Evolutionary conservation across 1,140 invertebrate species (phyloP).

Genomic region (Caerostris extrusa): DNA sequence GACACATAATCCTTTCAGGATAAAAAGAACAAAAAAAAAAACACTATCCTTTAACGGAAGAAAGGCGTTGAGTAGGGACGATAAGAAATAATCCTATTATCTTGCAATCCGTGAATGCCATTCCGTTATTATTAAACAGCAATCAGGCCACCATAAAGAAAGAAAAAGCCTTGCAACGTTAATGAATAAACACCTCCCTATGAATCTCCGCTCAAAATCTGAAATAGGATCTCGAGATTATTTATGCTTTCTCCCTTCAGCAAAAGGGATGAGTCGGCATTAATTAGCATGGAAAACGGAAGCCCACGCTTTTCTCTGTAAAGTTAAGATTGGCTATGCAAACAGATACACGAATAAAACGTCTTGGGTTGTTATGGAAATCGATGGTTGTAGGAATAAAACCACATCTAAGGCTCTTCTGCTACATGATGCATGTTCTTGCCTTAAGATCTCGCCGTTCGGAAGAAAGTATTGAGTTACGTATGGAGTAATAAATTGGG

Average conservation of each 20-base stretch:
- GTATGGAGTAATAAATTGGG: not conserved
- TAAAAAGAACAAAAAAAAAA: not conserved
- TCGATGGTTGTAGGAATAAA: not conserved
- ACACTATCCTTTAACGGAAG: not conserved
- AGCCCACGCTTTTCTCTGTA: not conserved
- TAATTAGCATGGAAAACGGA: slow-evolving; percentile 35
- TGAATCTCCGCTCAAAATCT: slow-evolving; percentile 19
- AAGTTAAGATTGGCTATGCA: not conserved
- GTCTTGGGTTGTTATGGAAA: not conserved
- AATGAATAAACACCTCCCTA: slow-evolving; percentile 32
- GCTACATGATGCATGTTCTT: not conserved
- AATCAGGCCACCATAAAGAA: not conserved
- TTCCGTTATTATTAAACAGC: slow-evolving; percentile 1
- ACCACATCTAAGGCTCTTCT: not conserved
- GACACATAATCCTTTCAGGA: not conserved
- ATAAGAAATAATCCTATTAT: slow-evolving; percentile 45
- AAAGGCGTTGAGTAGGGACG: not conserved
- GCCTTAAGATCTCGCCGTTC: not conserved
- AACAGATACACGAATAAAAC: not conserved
- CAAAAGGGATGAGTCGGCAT: not conserved
- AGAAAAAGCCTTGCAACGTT: not conserved
- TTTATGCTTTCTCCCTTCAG: not conserved
- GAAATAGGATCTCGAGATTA: slow-evolving; percentile 41
- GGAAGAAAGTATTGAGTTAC: not conserved
- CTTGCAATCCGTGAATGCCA: not conserved